Base-by-base conservation (phyloP, 1,140 invertebrate genomes). In the Ostrea denselamellosa region DNA sequence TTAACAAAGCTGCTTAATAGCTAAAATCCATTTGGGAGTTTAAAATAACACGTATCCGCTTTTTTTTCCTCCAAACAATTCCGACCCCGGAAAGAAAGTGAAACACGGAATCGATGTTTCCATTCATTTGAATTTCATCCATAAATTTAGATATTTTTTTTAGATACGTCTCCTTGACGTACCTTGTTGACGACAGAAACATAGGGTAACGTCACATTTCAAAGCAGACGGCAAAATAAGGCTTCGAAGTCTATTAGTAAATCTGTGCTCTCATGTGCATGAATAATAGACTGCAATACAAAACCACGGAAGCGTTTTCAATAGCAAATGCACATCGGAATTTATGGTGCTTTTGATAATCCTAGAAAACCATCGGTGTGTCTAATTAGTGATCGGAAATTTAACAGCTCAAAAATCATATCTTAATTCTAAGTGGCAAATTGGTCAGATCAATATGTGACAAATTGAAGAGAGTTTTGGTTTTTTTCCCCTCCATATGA, bases 121-220 rank as follows among this genome's bases (percentile, higher is more conserved):
- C 22, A 77, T 77, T 77, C 28, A 77, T 77, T 77, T 77, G 28
- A 77, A 77, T 77, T 77, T 77, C 22, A 25, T 28, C 68, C 68
- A 77, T 77, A 77, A 77, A 77, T 77, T 77, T 22, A 28, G 68
- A 77, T n/a, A n/a, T 77, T 77, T 71, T 77, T 28, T 28, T 22
- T 28, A 77, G 68, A 77, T 77, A 77, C 14, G 68, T 77, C 68
- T 77, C 25, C 14, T 77, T 77, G 9, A 28, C 28, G 68, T 34
- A 77, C 68, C 68, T 34, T 34, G 22, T 34, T 0, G 68, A 25
- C 8, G 28, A 12, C 8, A 17, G 25, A 62, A n/a, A 34, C 8
- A 34, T 28, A 8, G 8, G 28, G 28, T 77, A 25, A 77, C 68
- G 68, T 77, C 68, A 77, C 68, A 28, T 34, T 77, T 28, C 68